Percentiles rank a stretch among this genome's conserved stretches.
Evolutionary conservation across 2,888 invertebrate genomes (phyloP).

Genomic region (Chironomus riparius): DNA sequence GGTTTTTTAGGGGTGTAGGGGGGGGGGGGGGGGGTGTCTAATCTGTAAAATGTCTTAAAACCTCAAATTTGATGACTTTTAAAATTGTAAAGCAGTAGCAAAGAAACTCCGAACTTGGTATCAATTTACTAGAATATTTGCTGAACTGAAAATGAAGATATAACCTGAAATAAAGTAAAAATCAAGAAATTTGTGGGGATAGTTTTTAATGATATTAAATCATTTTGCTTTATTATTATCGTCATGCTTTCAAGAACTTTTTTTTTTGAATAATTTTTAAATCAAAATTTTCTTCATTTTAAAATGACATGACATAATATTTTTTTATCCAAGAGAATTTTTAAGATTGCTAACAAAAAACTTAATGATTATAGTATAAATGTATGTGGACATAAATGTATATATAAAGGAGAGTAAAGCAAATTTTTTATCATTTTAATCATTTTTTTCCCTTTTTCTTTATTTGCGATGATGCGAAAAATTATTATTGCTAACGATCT

Average conservation of each 20-base stretch:
- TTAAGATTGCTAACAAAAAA: not conserved
- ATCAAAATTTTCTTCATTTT: not conserved
- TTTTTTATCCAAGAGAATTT: not conserved
- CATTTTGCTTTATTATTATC: not conserved
- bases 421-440: not conserved
- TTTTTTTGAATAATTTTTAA: not conserved
- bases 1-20: too few species aligned
- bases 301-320: conserved; percentile 1
- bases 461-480: not conserved
- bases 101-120: too few species aligned
- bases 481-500: not conserved
- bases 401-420: not conserved
- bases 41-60: too few species aligned
- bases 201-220: not conserved
- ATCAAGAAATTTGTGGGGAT: too few species aligned
- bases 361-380: not conserved
- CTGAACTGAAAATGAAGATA: too few species aligned
- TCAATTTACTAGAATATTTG: too few species aligned
- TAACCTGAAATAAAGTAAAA: too few species aligned
- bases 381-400: not conserved
- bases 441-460: not conserved
- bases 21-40: too few species aligned
- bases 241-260: conserved; percentile 1
- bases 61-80: too few species aligned
- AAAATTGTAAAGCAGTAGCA: too few species aligned